Evolutionary conservation across 37 sponge, comb jelly and placozoan genomes (phyloP).

Genomic region (Axinella damicornis): DNA sequence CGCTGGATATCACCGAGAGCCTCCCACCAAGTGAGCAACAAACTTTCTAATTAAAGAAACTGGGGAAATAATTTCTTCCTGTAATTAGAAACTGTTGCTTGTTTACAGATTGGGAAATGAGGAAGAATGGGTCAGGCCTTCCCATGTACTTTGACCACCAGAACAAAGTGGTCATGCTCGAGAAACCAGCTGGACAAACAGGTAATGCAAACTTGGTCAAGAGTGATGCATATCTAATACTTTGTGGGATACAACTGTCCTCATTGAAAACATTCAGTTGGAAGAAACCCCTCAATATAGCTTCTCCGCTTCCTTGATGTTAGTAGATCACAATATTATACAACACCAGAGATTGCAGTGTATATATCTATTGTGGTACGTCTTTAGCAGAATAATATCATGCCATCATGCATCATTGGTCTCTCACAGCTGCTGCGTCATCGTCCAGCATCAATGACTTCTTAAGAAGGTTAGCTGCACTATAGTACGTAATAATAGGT

Average conservation of each 20-base stretch:
- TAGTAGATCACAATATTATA: no score
- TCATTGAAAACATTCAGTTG: no score
- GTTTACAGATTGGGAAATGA: constrained; percentile 30
- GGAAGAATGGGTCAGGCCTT: constrained; percentile 17
- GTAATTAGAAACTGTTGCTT: not conserved
- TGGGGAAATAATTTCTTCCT: not conserved
- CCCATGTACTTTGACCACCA: constrained; percentile 38
- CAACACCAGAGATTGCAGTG: no score
- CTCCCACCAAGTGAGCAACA: constrained; percentile 5
- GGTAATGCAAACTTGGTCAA: no score
- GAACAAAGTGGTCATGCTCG: constrained; percentile 17
- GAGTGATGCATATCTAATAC: no score
- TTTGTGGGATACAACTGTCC: no score
- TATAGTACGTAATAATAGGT: no score
- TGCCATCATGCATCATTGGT: not conserved
- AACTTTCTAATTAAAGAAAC: not conserved
- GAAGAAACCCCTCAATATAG: not conserved
- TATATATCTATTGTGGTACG: no score
- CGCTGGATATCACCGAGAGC: not conserved
- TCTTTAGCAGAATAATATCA: no score
- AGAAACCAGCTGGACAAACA: not conserved
- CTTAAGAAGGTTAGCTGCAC: not conserved
- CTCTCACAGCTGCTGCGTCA: not conserved
- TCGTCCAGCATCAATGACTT: not conserved
- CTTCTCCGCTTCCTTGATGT: no score